Base-by-base conservation (phyloP, 1,140 invertebrate genomes). In the Aphaenogaster floridana region DNA sequence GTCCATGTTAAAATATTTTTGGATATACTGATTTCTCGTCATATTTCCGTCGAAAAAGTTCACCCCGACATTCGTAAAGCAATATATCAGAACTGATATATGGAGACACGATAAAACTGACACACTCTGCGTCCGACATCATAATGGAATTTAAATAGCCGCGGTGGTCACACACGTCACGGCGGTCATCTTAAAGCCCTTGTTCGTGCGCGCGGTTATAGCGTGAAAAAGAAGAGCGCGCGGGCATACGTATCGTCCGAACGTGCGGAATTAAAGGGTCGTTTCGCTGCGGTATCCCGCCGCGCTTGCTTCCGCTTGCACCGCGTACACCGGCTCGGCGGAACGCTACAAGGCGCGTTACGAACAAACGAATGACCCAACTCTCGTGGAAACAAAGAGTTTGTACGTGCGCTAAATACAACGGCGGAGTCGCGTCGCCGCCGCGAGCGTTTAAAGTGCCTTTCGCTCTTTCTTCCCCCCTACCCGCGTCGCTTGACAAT, bases 321-420 rank as follows among this genome's bases (percentile, higher is more conserved):
- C 21, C 86, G 72, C 54, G 66, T 54, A 64, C 39, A 17, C n/a
- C 34, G 36, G 36, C 42, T 42, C 39, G 66, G 66, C 57, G 3
- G 48, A 87, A n/a, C 69, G 74, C 87, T 85, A 86, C 88, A 80
- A 77, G 74, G 54, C 86, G 71, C 86, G 86, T 88, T 69, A 87
- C 74, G 57, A 59, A 89, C 61, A 88, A 90, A 87, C 76, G 79
- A 84, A 90, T 74, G 79, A 83, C 39, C 88, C 84, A 61, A 87
- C 77, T 89, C 66, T 89, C 66, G 72, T 36, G 66, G 63, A 90
- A 89, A 90, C 87, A 89, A 90, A 90, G 87, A 84, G 89, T 78
- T 54, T 21, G 84, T 90, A 90, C 85, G 88, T 89, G 89, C 78
- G 66, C 48, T 87, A 90, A 86, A 90, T 90, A 87, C 63, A 86